phyloP scores from a whole-genome alignment of 2,888 invertebrate genomes.

The Drosophila cognata region DNA sequence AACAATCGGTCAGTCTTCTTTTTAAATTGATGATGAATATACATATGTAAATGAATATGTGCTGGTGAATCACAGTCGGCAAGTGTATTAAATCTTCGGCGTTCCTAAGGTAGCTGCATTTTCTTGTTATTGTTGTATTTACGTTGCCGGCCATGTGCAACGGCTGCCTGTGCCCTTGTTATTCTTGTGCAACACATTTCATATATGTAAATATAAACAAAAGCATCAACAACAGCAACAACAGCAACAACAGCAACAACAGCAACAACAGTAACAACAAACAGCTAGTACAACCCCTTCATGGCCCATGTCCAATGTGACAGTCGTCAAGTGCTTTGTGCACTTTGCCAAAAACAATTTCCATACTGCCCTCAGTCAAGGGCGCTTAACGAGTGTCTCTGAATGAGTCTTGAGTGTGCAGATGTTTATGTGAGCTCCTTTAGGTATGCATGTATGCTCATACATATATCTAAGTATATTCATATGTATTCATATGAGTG shows the following conservation, averaged over 20 bases:
- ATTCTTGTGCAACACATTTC: conserved; percentile 59
- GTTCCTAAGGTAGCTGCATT: neutral
- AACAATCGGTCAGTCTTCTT: neutral
- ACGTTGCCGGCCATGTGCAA: conserved; percentile 26
- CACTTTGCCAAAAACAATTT: conserved; percentile 80
- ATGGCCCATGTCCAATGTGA: conserved; percentile 49
- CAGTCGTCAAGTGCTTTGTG: conserved; percentile 80
- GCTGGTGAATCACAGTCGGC: neutral
- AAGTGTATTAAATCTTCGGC: conserved; percentile 6
- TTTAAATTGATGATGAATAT: neutral
- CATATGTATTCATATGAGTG: conserved; percentile 39
- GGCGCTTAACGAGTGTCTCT: conserved; percentile 68
- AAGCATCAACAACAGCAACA: conserved; percentile 22
- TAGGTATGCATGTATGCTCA: conserved; percentile 24
- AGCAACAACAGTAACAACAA: conserved; percentile 14
- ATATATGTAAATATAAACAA: conserved; percentile 60
- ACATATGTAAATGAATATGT: neutral
- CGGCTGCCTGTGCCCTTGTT: conserved; percentile 15
- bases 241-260: neutral
- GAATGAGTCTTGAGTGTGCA: conserved; percentile 42
- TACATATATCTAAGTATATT: conserved; percentile 6
- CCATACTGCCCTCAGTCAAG: conserved; percentile 62
- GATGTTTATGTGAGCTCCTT: conserved; percentile 19
- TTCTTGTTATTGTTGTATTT: conserved; percentile 61
- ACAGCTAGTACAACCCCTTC: conserved; percentile 30